Evolutionary conservation across 2,113 vertebrate species (phyloP).

Genomic region (Eurypyga helias): DNA sequence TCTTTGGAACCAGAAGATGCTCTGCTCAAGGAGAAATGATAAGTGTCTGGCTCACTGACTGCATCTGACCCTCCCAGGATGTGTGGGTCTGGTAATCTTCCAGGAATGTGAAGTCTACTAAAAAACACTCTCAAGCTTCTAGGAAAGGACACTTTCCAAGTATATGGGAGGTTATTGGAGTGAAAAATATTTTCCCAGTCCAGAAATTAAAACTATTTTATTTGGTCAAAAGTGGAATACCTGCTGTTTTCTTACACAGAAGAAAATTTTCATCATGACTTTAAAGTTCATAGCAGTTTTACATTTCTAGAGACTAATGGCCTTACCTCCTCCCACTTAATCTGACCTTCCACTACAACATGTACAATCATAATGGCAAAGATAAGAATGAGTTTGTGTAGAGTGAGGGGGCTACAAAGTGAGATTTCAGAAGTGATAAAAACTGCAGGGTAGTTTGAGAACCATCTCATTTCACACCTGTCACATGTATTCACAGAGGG

Average conservation of each 20-base stretch:
- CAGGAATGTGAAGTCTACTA: neutral
- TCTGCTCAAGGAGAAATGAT: neutral
- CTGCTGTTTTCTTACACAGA: neutral
- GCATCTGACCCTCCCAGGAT: neutral
- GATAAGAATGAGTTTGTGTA: neutral
- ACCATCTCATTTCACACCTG: neutral
- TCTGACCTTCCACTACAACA: neutral
- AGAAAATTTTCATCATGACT: neutral
- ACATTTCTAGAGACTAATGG: neutral
- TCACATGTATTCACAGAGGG: neutral
- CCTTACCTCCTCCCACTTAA: neutral
- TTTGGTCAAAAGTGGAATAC: neutral
- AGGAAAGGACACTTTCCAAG: neutral
- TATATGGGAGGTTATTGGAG: neutral
- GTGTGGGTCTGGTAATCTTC: neutral
- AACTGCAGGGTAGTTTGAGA: neutral
- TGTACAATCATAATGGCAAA: neutral
- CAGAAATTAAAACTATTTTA: neutral
- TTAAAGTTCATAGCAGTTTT: neutral
- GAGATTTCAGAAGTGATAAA: neutral
- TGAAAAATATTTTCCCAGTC: neutral
- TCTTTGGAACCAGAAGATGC: neutral
- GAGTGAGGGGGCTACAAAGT: neutral
- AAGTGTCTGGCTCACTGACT: neutral
- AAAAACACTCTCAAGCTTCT: neutral